These are phyloP conservation scores for Phenacoccus solenopsis DNA, from an alignment of 1,140 invertebrate genomes.

Conservation along the genomic window DNA sequence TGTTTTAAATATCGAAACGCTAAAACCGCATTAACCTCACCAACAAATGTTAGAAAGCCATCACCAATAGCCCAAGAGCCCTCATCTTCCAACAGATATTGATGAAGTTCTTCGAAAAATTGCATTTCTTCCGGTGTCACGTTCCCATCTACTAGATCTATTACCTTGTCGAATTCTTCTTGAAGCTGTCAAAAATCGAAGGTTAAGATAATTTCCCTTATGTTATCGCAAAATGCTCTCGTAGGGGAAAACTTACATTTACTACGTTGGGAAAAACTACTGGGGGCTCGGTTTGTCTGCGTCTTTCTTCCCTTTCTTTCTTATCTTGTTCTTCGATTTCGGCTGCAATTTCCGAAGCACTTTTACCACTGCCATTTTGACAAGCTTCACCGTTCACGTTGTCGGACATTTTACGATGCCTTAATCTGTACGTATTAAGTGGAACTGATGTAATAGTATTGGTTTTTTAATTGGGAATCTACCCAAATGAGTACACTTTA, in stretches of 20 bases:
- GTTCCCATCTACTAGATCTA: slow-evolving; percentile 46
- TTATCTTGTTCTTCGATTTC: slow-evolving; percentile 53
- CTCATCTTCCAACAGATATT: slow-evolving; percentile 75
- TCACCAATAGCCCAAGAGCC: slow-evolving; percentile 84
- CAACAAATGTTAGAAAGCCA: slow-evolving; percentile 69
- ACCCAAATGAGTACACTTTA: neutral
- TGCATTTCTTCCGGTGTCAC: slow-evolving; percentile 53
- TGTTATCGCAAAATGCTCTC: neutral
- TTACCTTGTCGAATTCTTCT: slow-evolving; percentile 49
- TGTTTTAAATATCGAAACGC: neutral
- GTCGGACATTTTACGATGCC: slow-evolving; percentile 22
- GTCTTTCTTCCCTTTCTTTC: slow-evolving; percentile 51
- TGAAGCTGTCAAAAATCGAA: slow-evolving; percentile 39
- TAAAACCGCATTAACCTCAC: too few relatives aligned
- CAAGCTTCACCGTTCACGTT: slow-evolving; percentile 21
- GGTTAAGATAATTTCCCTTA: neutral
- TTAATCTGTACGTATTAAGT: neutral
- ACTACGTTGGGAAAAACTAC: slow-evolving; percentile 63
- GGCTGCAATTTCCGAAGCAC: slow-evolving; percentile 33
- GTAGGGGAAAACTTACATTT: slow-evolving; percentile 43
- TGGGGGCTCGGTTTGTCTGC: slow-evolving; percentile 63
- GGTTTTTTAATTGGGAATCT: neutral
- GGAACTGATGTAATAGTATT: neutral
- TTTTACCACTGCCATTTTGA: slow-evolving; percentile 31
- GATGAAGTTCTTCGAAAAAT: slow-evolving; percentile 63